phyloP scores from a whole-genome alignment of 2,797 vertebrate genomes.

The Hypotaenidia philippensis region DNA sequence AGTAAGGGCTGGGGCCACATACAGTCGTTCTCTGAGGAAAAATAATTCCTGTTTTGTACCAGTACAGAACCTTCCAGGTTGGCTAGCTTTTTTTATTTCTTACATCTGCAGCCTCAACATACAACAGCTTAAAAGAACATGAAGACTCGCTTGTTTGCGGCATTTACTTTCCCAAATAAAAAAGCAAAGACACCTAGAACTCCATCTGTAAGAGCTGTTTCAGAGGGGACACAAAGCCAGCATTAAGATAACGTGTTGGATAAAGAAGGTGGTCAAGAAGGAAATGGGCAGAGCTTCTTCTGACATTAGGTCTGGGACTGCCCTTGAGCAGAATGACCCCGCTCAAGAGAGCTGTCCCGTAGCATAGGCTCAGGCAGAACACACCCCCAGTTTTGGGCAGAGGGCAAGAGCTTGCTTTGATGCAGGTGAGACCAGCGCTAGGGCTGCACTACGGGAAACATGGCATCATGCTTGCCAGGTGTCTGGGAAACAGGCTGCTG shows the following conservation, averaged over 20 bases:
- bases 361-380: background rate
- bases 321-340: background rate
- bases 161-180: background rate
- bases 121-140: background rate
- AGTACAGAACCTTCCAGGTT: background rate
- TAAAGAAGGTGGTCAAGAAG: background rate
- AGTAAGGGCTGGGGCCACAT: background rate
- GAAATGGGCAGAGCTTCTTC: background rate
- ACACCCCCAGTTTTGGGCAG: background rate
- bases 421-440: background rate
- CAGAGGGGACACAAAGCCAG: background rate
- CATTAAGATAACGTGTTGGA: accelerated
- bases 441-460: background rate
- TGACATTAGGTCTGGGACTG: background rate
- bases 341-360: background rate
- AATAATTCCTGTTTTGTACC: background rate
- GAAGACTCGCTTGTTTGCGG: background rate
- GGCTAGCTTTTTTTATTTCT: background rate
- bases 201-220: background rate
- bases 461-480: background rate
- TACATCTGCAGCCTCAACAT: background rate
- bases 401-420: background rate
- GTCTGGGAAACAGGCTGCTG: background rate
- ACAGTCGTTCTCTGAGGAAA: background rate
- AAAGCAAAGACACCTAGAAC: background rate